Conservation (phyloP, 2,113 vertebrate genomes). For the Cnemophilus loriae region DNA sequence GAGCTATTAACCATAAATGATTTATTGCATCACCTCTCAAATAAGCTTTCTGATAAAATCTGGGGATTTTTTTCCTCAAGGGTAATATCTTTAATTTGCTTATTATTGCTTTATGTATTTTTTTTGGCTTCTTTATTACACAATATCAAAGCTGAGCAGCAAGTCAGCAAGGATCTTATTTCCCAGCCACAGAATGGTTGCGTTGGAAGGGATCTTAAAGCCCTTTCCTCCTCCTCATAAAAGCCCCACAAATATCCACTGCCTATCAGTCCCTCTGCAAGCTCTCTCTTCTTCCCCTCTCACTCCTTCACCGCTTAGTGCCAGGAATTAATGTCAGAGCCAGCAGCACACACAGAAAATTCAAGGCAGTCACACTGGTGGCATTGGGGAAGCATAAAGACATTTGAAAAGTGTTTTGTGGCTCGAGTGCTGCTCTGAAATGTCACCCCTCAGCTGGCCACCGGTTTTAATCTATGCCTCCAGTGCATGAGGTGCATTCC, state of each 20-base stretch:
- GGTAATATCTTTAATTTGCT: slow-evolving; percentile 40
- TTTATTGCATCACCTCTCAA: slow-evolving; percentile 14
- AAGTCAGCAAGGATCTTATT: slow-evolving; percentile 8
- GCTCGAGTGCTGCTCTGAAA: neutral
- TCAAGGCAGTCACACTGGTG: rapidly evolving
- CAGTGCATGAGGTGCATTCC: neutral
- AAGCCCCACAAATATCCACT: neutral
- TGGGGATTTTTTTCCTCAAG: neutral
- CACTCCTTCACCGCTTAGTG: neutral
- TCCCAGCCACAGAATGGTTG: neutral
- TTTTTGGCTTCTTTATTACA: neutral
- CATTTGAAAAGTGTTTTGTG: neutral
- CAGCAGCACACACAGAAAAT: neutral
- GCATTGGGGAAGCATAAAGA: neutral
- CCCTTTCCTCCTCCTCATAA: neutral
- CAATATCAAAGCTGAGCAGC: neutral
- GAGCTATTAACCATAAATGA: slow-evolving; percentile 35
- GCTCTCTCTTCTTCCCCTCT: neutral
- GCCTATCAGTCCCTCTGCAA: neutral
- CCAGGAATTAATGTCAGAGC: neutral
- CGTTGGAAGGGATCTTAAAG: neutral
- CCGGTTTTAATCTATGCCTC: neutral
- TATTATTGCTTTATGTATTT: neutral
- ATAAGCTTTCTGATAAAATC: slow-evolving; percentile 49
- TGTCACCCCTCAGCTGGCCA: neutral